These are phyloP conservation scores for Amphiduros pacificus DNA, from an alignment of 2,888 invertebrate species.

Conservation along the genomic window DNA sequence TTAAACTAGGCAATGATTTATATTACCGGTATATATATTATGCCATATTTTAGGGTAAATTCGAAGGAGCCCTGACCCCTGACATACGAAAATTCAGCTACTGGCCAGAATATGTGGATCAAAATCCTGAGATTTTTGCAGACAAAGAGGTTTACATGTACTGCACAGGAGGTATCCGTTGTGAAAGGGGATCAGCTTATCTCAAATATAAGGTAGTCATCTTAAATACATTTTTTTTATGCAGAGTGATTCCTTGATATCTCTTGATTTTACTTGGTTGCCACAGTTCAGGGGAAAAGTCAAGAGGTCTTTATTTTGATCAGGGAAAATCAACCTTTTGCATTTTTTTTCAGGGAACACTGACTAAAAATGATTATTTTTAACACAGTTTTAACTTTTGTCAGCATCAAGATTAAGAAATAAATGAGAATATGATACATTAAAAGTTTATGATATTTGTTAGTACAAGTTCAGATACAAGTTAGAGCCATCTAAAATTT, in stretches of 20 bases:
- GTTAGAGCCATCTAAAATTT: no score
- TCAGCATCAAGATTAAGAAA: no score
- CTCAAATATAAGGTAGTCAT: slow-evolving; percentile 23
- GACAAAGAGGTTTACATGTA: slow-evolving; percentile 26
- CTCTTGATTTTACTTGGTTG: neutral
- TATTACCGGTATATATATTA: neutral
- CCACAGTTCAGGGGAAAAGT: neutral
- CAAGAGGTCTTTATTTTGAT: neutral
- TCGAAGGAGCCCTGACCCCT: slow-evolving; percentile 23
- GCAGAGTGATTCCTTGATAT: no score
- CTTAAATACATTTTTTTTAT: no score
- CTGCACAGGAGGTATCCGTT: slow-evolving; percentile 30
- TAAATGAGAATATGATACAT: no score
- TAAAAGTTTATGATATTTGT: no score
- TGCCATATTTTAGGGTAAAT: slow-evolving; percentile 22
- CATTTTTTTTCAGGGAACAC: no score
- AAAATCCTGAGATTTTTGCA: slow-evolving; percentile 20
- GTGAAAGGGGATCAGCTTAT: slow-evolving; percentile 28
- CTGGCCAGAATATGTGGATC: slow-evolving; percentile 30
- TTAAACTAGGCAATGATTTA: neutral
- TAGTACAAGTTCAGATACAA: no score
- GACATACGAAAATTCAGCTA: slow-evolving; percentile 29
- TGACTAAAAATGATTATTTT: no score
- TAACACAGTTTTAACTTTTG: no score
- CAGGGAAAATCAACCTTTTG: no score